Percentiles rank a stretch among this genome's conserved stretches.
Conservation (phyloP, 2,888 invertebrate species). For the Lasioglossum villosulum region DNA sequence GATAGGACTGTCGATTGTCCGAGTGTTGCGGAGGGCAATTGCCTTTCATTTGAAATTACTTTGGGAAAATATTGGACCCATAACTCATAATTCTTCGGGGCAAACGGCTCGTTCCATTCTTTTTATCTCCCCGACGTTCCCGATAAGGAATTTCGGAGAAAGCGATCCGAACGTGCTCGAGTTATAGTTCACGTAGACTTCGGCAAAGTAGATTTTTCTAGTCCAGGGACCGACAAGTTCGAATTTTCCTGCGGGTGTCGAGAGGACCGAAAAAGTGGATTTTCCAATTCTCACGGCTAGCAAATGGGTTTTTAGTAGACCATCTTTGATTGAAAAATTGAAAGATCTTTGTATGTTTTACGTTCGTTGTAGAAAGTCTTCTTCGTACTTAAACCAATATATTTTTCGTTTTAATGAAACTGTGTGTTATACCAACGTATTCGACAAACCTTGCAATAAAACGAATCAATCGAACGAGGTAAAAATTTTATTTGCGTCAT, state of each 20-base stretch:
- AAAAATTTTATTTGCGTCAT: too few relatives aligned
- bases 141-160: constrained; percentile 15
- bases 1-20: constrained; percentile 1
- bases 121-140: neutral
- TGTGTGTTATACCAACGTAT: neutral
- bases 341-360: neutral
- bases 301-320: neutral
- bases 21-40: constrained; percentile 17
- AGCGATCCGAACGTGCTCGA: constrained; percentile 6
- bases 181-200: neutral
- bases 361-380: neutral
- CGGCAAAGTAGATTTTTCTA: constrained; percentile 1
- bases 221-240: neutral
- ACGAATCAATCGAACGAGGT: too few relatives aligned
- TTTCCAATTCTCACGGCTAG: neutral
- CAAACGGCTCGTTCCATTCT: constrained; percentile 10
- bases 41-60: constrained; percentile 11
- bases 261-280: neutral
- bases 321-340: neutral
- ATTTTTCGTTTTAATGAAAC: neutral
- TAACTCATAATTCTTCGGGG: constrained; percentile 14
- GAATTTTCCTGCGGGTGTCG: neutral
- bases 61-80: neutral
- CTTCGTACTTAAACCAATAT: too few relatives aligned
- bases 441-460: neutral